Percentiles rank a stretch among this genome's conserved stretches.
Evolutionary conservation across 2,888 invertebrate genomes (phyloP).

Genomic region (Ceratothoa steindachneri): DNA sequence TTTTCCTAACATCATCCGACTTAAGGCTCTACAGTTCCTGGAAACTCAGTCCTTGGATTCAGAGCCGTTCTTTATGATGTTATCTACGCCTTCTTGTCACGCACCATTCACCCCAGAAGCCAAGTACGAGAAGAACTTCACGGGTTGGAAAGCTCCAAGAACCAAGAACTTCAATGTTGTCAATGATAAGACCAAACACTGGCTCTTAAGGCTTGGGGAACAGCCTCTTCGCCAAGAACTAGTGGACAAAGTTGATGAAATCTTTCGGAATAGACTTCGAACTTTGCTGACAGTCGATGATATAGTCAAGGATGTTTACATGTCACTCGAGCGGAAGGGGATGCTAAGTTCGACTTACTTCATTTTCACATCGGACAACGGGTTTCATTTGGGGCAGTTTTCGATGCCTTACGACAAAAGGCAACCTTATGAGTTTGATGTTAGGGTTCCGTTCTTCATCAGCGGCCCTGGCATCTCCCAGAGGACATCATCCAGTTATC

Average conservation of each 20-base stretch:
- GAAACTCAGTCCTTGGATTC: conserved; percentile 22
- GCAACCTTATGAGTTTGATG: conserved; percentile 85
- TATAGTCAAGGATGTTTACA: conserved; percentile 65
- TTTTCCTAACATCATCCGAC: conserved; percentile 74
- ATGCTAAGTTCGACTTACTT: conserved; percentile 71
- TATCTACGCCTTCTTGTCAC: conserved; percentile 85
- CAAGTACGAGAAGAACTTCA: conserved; percentile 64
- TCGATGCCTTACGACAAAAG: conserved; percentile 82
- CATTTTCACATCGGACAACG: conserved; percentile 83
- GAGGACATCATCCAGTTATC: conserved; percentile 55
- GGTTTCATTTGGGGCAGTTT: conserved; percentile 86
- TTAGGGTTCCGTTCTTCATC: conserved; percentile 75
- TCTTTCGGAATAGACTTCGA: conserved; percentile 71
- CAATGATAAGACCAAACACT: conserved; percentile 69
- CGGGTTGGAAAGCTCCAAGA: conserved; percentile 61
- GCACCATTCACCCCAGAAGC: conserved; percentile 78
- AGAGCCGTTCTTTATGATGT: conserved; percentile 74
- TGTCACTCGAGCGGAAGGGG: conserved; percentile 58
- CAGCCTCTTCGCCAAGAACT: conserved; percentile 62
- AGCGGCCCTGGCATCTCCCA: conserved; percentile 65
- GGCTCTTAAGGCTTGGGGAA: conserved; percentile 71
- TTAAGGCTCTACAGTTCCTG: conserved; percentile 52
- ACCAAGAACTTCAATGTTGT: conserved; percentile 62
- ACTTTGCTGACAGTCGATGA: conserved; percentile 82
- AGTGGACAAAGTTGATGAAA: conserved; percentile 63